Percentiles rank a stretch among this genome's conserved stretches.
phyloP scores from a whole-genome alignment of 2,888 invertebrate species.

The Pardosa pseudoannulata region DNA sequence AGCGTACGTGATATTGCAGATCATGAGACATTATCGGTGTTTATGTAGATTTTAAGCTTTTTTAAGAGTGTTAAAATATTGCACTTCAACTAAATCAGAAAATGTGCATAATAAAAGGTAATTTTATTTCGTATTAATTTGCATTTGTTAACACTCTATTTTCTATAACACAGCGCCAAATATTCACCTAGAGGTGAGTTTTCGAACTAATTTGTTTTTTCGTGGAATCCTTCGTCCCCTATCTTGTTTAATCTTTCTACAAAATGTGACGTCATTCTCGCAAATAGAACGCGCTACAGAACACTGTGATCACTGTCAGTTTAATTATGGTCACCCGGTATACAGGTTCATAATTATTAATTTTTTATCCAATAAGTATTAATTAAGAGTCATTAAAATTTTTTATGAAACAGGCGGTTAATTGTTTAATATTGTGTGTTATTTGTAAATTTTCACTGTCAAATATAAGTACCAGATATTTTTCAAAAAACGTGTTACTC shows the following conservation, averaged over 20 bases:
- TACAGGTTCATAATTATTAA: too few species aligned
- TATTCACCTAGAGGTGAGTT: background rate
- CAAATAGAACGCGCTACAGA: background rate
- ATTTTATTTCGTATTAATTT: background rate
- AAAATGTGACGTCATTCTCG: background rate
- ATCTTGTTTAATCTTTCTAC: background rate
- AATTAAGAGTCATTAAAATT: too few species aligned
- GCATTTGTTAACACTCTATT: background rate
- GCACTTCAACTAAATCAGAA: too few species aligned
- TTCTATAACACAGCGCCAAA: background rate
- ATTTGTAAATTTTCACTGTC: too few species aligned
- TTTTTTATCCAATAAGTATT: too few species aligned
- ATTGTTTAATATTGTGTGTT: too few species aligned
- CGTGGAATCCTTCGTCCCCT: background rate
- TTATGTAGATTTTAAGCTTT: too few species aligned
- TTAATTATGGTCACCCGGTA: background rate
- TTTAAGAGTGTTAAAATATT: too few species aligned
- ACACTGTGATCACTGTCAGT: background rate
- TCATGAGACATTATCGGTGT: background rate
- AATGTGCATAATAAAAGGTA: background rate
- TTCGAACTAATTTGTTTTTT: background rate
- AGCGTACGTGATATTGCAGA: slow-evolving; percentile 1
- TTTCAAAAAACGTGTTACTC: too few species aligned
- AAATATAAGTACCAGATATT: too few species aligned
- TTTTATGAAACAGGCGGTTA: too few species aligned